phyloP scores from a whole-genome alignment of 2,113 vertebrate species.

The Dermatemys mawii region DNA sequence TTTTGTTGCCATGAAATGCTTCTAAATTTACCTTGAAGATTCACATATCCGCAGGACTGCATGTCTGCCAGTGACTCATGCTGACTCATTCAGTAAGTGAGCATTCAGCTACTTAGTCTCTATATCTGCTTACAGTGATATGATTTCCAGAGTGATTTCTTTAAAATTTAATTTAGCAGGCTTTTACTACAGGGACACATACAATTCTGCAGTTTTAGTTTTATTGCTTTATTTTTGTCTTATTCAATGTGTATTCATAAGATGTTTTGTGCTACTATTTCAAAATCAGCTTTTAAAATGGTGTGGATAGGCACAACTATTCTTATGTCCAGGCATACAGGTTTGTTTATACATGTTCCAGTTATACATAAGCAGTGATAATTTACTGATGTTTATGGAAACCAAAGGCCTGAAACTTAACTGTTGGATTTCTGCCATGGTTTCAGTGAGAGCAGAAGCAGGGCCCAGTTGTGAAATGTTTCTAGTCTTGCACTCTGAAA shows the following conservation, averaged over 20 bases:
- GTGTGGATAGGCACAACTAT: not conserved
- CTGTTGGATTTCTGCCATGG: not conserved
- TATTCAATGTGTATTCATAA: slow-evolving; percentile 41
- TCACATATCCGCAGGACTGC: slow-evolving; percentile 41
- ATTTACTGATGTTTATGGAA: not conserved
- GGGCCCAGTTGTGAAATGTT: not conserved
- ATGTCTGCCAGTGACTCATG: slow-evolving; percentile 69
- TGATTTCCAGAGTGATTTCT: slow-evolving; percentile 68
- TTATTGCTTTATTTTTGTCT: slow-evolving; percentile 50
- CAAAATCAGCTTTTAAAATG: slow-evolving; percentile 31
- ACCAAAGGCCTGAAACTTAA: not conserved
- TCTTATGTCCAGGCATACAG: not conserved
- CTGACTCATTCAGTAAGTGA: slow-evolving; percentile 64
- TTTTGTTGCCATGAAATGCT: slow-evolving; percentile 63
- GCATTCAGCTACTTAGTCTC: slow-evolving; percentile 52
- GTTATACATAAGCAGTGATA: not conserved
- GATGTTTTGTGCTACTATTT: slow-evolving; percentile 47
- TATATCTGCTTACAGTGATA: slow-evolving; percentile 66
- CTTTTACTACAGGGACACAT: slow-evolving; percentile 60
- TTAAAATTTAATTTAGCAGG: slow-evolving; percentile 65
- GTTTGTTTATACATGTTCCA: slow-evolving; percentile 31
- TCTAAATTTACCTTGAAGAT: slow-evolving; percentile 65
- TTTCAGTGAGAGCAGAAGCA: not conserved
- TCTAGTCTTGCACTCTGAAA: not conserved
- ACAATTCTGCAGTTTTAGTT: slow-evolving; percentile 19